These are phyloP conservation scores for Meloidogyne floridensis DNA, from an alignment of 1,140 invertebrate species.

Conservation along the genomic window DNA sequence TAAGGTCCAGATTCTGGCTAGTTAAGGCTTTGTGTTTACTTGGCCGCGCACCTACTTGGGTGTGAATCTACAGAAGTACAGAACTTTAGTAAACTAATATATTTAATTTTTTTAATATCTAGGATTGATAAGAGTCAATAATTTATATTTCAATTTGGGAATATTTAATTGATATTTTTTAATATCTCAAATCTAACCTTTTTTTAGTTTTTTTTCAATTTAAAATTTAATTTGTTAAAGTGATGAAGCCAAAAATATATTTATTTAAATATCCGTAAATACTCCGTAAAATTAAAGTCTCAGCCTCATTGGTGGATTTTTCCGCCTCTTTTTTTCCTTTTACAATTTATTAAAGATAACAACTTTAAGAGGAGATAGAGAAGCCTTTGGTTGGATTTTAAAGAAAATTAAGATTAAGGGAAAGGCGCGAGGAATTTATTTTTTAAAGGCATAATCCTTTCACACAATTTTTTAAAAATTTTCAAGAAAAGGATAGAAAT, in stretches of 20 bases:
- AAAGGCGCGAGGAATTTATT: background rate
- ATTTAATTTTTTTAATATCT: too few species aligned
- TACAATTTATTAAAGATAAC: background rate
- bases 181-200: background rate
- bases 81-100: too few species aligned
- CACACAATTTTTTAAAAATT: background rate
- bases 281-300: background rate
- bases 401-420: background rate
- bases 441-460: conserved; percentile 3
- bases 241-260: conserved; percentile 6
- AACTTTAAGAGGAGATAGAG: background rate
- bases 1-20: too few species aligned
- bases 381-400: background rate
- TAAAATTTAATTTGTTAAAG: background rate
- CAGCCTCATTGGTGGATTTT: background rate
- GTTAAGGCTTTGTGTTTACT: too few species aligned
- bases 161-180: too few species aligned
- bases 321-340: background rate
- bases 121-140: background rate
- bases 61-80: too few species aligned
- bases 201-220: background rate
- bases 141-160: background rate
- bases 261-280: conserved; percentile 1
- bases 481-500: background rate
- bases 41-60: too few species aligned